phyloP scores from a whole-genome alignment of 2,797 vertebrate genomes.

The Pipistrellus pipistrellus region DNA sequence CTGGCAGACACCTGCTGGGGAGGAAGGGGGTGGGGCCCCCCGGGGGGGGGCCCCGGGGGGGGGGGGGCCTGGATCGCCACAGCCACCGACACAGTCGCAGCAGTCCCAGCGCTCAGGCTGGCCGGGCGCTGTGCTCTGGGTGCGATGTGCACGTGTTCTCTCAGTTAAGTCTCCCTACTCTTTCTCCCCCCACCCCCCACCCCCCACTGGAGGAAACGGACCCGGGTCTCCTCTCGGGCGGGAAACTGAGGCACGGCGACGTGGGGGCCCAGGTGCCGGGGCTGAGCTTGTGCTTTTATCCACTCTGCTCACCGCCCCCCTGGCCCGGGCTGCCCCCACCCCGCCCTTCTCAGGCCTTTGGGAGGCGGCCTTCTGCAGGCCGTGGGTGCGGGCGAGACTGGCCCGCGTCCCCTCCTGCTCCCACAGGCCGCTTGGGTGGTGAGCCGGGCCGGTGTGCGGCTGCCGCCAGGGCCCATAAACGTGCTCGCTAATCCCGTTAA shows the following conservation, averaged over 20 bases:
- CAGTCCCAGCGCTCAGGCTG: conserved; percentile 58
- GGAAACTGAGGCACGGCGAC: conserved; percentile 63
- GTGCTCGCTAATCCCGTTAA: conserved; percentile 84
- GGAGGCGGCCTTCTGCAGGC: background rate
- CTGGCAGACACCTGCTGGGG: background rate
- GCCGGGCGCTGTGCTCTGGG: conserved; percentile 63
- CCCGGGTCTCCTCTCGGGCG: background rate
- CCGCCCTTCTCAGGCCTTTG: background rate
- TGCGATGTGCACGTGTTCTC: conserved; percentile 55
- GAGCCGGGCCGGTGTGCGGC: conserved; percentile 50
- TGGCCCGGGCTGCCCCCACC: rapidly evolving
- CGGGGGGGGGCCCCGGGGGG: too few relatives aligned
- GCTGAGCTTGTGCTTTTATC: background rate
- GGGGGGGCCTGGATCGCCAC: conserved; percentile 13
- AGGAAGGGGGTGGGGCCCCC: background rate
- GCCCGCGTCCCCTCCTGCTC: conserved; percentile 27
- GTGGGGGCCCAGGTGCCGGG: background rate
- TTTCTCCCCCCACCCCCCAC: too few relatives aligned
- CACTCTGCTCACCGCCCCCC: background rate
- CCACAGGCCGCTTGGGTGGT: conserved; percentile 57
- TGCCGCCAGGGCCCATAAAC: conserved; percentile 78
- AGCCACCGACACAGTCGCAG: background rate
- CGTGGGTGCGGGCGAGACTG: background rate
- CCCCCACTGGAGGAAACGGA: background rate
- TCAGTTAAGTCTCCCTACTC: conserved; percentile 34